Base-by-base conservation (phyloP, 2,113 vertebrate species). In the Strix aluco region DNA sequence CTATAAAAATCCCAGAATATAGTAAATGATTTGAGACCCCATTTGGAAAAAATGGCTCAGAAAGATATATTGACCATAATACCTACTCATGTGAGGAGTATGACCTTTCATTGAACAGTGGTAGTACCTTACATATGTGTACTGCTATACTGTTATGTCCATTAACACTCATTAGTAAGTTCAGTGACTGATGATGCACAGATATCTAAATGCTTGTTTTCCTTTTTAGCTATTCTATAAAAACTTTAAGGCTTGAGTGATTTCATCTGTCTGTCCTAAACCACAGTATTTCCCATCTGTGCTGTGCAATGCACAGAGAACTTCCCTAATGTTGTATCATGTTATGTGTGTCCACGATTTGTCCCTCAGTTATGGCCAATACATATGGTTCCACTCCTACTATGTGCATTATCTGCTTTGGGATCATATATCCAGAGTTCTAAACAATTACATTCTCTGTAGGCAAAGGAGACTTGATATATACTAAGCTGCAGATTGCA, bases 91-190 rank as follows among this genome's bases (percentile, higher is more conserved):
- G 27, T 36, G 40, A 66, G 10, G 15, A 32, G 10, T 55, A 36
- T 15, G 59, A 73, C 30, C 25, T 84, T 62, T n/a, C 29, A 23
- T 0, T 11, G 13, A 78, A 32, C 38, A 52, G 8, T 32, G 36
- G 6, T 25, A 26, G 3, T 54, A 38, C 15, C 1, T 11, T n/a
- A 22, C 2, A 0, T 15, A 3, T 5, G 3, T 32, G 22, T 27
- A 42, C 10, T 79, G 42, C 8, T 51, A 10, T 44, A 27, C 9
- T 36, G 8, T 44, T 65, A 4, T 2, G 3, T 49, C 32, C 19
- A 7, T 42, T 74, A 81, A 55, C 0, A 2, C 21, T 69, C 1
- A 0, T 18, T 81, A 18, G 23, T n/a, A 81, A 84, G 38, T 49
- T 36, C 42, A 74, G 0, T 22, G 17, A 17, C 38, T 6, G 13